phyloP scores from a whole-genome alignment of 2,888 invertebrate genomes.

The Epinotia demarniana region DNA sequence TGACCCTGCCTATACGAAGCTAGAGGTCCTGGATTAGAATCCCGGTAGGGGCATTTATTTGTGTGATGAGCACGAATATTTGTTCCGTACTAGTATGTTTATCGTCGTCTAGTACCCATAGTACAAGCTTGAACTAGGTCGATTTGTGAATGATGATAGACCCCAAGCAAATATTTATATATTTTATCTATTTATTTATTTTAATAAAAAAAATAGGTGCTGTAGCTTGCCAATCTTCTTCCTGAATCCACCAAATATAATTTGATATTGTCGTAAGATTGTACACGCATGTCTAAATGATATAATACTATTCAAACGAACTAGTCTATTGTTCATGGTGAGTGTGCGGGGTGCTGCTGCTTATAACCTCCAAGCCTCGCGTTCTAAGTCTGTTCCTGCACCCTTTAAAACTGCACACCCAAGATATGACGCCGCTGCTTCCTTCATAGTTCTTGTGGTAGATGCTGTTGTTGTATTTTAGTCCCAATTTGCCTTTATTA shows the following conservation, averaged over 20 bases:
- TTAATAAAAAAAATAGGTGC: not conserved
- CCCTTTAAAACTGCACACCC: constrained; percentile 48
- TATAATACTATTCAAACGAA: not conserved
- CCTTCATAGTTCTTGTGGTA: constrained; percentile 44
- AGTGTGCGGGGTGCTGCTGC: constrained; percentile 36
- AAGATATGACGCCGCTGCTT: constrained; percentile 46
- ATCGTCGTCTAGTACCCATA: no score
- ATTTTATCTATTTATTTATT: no score
- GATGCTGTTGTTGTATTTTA: constrained; percentile 30
- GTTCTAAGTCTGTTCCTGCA: constrained; percentile 53
- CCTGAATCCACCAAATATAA: not conserved
- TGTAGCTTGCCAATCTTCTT: not conserved
- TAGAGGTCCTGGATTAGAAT: no score
- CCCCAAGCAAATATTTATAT: no score
- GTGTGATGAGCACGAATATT: no score
- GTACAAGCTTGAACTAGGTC: no score
- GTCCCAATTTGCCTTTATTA: constrained; percentile 32
- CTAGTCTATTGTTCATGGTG: constrained; percentile 39
- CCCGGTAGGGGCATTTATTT: no score
- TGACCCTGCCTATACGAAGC: no score
- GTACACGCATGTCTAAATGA: not conserved
- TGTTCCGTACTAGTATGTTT: no score
- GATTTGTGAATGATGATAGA: no score
- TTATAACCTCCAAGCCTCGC: constrained; percentile 45
- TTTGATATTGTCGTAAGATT: not conserved